Base-by-base conservation (phyloP, 2,888 invertebrate species). In the Micoletzkya japonica region DNA sequence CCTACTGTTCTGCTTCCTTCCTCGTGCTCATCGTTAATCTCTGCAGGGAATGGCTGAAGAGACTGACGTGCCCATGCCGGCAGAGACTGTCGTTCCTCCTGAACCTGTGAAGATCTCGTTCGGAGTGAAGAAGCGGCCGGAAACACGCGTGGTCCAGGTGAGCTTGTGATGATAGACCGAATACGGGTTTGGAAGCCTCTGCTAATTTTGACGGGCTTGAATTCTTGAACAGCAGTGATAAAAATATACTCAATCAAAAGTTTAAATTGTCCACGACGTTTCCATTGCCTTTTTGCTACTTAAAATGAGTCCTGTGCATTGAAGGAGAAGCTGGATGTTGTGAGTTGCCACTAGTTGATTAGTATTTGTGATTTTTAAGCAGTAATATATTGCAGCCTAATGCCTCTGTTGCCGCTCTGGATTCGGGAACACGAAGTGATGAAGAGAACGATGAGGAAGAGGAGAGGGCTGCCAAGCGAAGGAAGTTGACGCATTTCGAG, bases 401-500 rank as follows among this genome's bases (percentile, higher is more conserved):
- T n/a, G n/a, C 3, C 44, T 34, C 49, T 2, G 68, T 49, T 17
- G 68, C 44, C 0, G 57, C 68, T 20, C 24, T 58, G 34, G 44
- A 68, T 44, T 26, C 37, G n/a, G 68, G 34, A 3, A 52, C 59
- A 20, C 76, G 75, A 30, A 76, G 76, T 57, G 79, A 79, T 60
- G 77, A 77, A 59, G 77, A 79, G 32, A 74, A 77, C 34, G 70
- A 69, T 30, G 76, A 77, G 50, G 78, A 78, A 34, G 66, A 63
- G 44, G 77, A 75, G 34, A 49, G 70, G 56, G 71, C 68, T 1
- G 74, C 74, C 32, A 79, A 78, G 66, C 37, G 74, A 49, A 56
- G 79, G 60, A 77, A 72, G 39, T 39, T 80, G 54, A 76, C 75
- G n/a, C 74, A 75, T 67, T 77, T 80, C 37, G 79, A 79, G 59